Evolutionary conservation across 2,113 vertebrate species (phyloP).

Genomic region (Austrofundulus limnaeus): DNA sequence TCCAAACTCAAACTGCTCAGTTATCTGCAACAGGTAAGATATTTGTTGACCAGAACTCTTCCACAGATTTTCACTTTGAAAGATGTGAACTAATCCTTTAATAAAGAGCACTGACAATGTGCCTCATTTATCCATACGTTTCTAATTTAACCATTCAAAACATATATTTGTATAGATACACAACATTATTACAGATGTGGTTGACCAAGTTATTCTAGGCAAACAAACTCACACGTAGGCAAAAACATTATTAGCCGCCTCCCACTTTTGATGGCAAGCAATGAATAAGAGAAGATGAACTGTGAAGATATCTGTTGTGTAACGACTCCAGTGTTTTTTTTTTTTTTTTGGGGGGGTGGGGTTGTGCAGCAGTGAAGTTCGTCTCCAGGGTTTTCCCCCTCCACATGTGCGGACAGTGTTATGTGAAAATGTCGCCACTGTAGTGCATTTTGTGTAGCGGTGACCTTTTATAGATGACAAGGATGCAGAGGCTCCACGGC

Average conservation of each 20-base stretch:
- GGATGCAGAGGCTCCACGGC: conserved; percentile 36
- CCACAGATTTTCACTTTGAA: too few relatives aligned
- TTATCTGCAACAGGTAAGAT: too few relatives aligned
- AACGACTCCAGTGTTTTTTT: conserved; percentile 39
- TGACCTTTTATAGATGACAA: conserved; percentile 68
- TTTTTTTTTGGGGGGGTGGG: conserved; percentile 43
- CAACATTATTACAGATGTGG: too few relatives aligned
- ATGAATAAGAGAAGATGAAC: conserved; percentile 27
- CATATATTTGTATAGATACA: not conserved
- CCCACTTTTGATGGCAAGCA: too few relatives aligned
- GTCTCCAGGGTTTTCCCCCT: conserved; percentile 59
- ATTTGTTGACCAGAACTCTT: too few relatives aligned
- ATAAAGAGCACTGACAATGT: too few relatives aligned
- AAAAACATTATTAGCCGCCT: too few relatives aligned
- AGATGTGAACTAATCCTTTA: too few relatives aligned
- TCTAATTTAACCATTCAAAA: too few relatives aligned
- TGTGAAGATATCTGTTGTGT: conserved; percentile 34
- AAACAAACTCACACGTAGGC: too few relatives aligned
- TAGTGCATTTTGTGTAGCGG: conserved; percentile 51
- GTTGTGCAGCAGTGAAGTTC: conserved; percentile 28
- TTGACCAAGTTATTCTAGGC: too few relatives aligned
- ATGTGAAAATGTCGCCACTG: conserved; percentile 57
- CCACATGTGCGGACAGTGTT: conserved; percentile 48
- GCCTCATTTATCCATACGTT: too few relatives aligned
- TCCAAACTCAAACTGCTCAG: not conserved